phyloP scores from a whole-genome alignment of 1,140 invertebrate genomes.

The Metopolophium dirhodum region DNA sequence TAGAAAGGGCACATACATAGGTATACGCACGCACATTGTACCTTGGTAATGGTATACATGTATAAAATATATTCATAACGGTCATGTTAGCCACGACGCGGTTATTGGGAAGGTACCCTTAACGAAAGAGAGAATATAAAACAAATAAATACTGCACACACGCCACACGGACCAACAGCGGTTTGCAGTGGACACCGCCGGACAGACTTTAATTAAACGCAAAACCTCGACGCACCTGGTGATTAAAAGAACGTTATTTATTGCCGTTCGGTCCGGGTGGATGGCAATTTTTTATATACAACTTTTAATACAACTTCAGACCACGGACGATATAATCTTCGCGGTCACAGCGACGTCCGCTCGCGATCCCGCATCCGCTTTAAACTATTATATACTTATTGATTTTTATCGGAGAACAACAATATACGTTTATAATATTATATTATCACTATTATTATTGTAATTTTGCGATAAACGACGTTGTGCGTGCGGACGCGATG shows the following conservation, averaged over 20 bases:
- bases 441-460: no score
- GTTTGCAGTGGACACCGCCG: not conserved
- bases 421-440: no score
- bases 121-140: not conserved
- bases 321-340: constrained; percentile 4
- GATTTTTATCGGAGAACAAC: not conserved
- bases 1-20: no score
- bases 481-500: no score
- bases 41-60: not conserved
- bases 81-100: not conserved
- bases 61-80: not conserved
- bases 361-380: not conserved
- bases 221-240: constrained; percentile 46
- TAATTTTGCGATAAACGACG: no score
- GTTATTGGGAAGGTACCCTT: not conserved
- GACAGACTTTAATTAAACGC: constrained; percentile 38
- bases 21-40: not conserved
- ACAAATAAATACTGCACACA: not conserved
- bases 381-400: not conserved
- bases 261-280: not conserved
- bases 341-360: not conserved
- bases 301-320: not conserved
- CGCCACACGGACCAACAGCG: no score
- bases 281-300: not conserved
- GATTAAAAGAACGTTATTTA: constrained; percentile 53